Conservation (phyloP, 2,888 invertebrate genomes). For the Entomobrya multifasciata region DNA sequence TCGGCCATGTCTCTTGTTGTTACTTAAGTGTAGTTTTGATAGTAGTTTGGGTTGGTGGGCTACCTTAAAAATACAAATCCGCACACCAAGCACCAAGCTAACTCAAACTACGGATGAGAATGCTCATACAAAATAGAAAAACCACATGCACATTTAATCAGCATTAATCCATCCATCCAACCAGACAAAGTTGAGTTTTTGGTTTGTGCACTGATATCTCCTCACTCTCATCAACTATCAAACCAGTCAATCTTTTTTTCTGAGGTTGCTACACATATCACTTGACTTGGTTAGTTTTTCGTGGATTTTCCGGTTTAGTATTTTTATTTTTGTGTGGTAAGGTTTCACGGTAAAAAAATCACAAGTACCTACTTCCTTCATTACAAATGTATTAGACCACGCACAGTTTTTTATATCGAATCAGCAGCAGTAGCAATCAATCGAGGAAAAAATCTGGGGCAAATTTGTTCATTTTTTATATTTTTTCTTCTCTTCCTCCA, state of each 20-base stretch:
- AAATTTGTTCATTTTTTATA: slow-evolving; percentile 24
- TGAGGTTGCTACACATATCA: background rate
- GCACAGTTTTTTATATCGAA: background rate
- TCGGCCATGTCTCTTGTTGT: background rate
- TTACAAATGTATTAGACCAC: slow-evolving; percentile 3
- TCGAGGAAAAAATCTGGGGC: background rate
- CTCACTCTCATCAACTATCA: background rate
- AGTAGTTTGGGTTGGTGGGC: background rate
- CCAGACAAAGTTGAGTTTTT: slow-evolving; percentile 9
- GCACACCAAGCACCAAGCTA: background rate
- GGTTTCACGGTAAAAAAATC: background rate
- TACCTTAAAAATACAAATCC: slow-evolving; percentile 20
- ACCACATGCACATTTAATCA: slow-evolving; percentile 39
- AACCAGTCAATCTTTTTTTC: slow-evolving; percentile 25
- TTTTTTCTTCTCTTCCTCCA: background rate
- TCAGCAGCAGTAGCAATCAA: background rate
- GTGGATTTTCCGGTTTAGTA: background rate
- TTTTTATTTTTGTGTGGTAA: no score
- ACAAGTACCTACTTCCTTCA: background rate
- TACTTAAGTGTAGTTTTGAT: no score
- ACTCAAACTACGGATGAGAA: background rate
- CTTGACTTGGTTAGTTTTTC: background rate
- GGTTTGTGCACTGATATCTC: slow-evolving; percentile 2
- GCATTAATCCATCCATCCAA: slow-evolving; percentile 32
- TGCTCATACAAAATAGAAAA: slow-evolving; percentile 37